phyloP scores from a whole-genome alignment of 2,113 vertebrate genomes.

The Leptodactylus fuscus region DNA sequence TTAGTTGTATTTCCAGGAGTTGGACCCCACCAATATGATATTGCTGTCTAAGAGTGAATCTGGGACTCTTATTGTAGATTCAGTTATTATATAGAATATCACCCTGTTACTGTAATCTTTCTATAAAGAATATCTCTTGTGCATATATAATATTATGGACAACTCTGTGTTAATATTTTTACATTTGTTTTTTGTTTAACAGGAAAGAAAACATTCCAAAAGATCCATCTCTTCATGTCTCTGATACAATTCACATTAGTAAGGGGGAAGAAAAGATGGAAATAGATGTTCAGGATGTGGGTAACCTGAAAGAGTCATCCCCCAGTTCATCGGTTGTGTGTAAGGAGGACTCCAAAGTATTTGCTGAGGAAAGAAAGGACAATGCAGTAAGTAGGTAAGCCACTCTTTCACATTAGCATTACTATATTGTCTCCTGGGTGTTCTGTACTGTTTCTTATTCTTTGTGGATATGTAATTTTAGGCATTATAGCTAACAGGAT shows the following conservation, averaged over 20 bases:
- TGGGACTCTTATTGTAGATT: too few species aligned
- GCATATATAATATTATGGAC: too few species aligned
- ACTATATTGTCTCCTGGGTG: neutral
- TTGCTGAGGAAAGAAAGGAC: constrained; percentile 82
- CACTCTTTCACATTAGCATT: neutral
- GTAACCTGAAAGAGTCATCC: constrained; percentile 77
- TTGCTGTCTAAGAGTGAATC: too few species aligned
- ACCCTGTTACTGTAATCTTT: too few species aligned
- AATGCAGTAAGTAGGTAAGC: constrained; percentile 87
- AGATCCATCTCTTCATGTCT: constrained; percentile 60
- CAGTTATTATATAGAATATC: too few species aligned
- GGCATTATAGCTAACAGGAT: constrained; percentile 15
- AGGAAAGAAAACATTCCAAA: constrained; percentile 62
- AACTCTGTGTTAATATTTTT: neutral
- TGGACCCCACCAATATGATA: too few species aligned
- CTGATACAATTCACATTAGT: constrained; percentile 56
- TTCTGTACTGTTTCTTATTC: neutral
- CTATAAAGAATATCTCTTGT: too few species aligned
- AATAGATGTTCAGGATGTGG: constrained; percentile 82
- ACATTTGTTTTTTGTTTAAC: constrained; percentile 62
- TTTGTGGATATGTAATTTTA: constrained; percentile 9
- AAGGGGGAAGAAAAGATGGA: constrained; percentile 75
- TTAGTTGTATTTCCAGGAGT: too few species aligned
- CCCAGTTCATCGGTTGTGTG: constrained; percentile 76
- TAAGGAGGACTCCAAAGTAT: constrained; percentile 78